Evolutionary conservation across 2,888 invertebrate species (phyloP), one percentile per base, ranked within the genome.

Genomic region (Magallana nippona): DNA sequence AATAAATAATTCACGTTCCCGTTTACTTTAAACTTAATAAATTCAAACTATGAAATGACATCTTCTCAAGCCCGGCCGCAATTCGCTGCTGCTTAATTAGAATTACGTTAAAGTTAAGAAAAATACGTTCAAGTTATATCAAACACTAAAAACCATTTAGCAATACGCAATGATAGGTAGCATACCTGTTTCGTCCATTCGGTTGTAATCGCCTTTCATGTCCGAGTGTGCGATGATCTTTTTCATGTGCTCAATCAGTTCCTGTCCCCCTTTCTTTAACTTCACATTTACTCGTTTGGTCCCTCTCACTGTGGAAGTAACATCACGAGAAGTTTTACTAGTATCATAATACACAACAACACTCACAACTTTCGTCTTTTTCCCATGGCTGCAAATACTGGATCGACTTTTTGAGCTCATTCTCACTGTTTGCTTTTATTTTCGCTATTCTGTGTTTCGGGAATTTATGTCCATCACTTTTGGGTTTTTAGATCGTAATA

Each of bases 161-260:
- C n/a, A n/a, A n/a, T n/a, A n/a, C n/a, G n/a, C n/a, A n/a, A n/a
- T n/a, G n/a, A n/a, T n/a, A n/a, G n/a, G n/a, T 44, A 44, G 8
- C 8, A 8, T 44, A 92, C 94, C 93, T 89, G 89, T 91, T 84
- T 94, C 94, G 82, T 93, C 93, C 44, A 92, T 87, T 83, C 91
- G 91, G 32, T 90, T 90, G 55, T 90, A 90, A 56, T 90, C 90
- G 32, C 92, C 92, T 44, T 89, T 88, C 0, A 94, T 87, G 56
- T 89, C 89, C 13, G 92, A 92, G 83, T 90, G 88, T 19, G 92
- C 91, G 10, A 94, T 88, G 15, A 94, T 89, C 79, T 89, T 89
- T 86, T 92, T 93, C 92, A 94, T 91, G 87, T 94, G 94, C 15
- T 93, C 93, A 55, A 90, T 87, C 32, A 94, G 83, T 13, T 87